Conservation (phyloP, 2,113 vertebrate species). For the Pterocles burchelli region DNA sequence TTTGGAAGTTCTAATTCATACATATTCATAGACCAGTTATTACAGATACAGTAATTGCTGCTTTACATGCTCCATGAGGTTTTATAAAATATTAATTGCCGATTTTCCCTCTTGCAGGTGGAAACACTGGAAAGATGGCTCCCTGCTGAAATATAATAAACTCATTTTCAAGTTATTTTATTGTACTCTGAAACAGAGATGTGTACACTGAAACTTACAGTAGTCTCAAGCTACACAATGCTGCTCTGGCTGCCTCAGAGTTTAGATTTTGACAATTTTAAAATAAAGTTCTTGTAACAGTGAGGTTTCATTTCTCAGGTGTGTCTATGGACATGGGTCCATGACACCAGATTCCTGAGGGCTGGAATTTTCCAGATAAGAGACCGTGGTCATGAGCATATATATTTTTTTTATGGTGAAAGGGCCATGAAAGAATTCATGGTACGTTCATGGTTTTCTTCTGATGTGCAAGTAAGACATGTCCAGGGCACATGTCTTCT, state of each 20-base stretch:
- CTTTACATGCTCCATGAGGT: conserved; percentile 48
- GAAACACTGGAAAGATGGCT: background rate
- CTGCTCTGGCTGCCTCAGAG: background rate
- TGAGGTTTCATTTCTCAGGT: background rate
- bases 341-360: background rate
- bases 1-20: conserved; percentile 49
- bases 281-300: background rate
- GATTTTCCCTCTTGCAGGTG: conserved; percentile 57
- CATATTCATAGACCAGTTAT: conserved; percentile 68
- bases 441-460: accelerated
- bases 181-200: background rate
- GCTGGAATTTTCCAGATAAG: background rate
- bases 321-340: background rate
- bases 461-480: background rate
- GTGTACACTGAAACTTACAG: background rate
- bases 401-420: background rate
- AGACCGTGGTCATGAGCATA: accelerated
- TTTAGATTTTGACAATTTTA: background rate
- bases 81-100: conserved; percentile 73
- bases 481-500: accelerated
- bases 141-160: conserved; percentile 2
- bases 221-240: accelerated
- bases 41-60: conserved; percentile 56
- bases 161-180: conserved; percentile 11
- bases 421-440: background rate